A percentile compares a stretch with the other conserved stretches of the same genome.
Conservation (phyloP, 2,888 invertebrate genomes). For the Mystacides longicornis region DNA sequence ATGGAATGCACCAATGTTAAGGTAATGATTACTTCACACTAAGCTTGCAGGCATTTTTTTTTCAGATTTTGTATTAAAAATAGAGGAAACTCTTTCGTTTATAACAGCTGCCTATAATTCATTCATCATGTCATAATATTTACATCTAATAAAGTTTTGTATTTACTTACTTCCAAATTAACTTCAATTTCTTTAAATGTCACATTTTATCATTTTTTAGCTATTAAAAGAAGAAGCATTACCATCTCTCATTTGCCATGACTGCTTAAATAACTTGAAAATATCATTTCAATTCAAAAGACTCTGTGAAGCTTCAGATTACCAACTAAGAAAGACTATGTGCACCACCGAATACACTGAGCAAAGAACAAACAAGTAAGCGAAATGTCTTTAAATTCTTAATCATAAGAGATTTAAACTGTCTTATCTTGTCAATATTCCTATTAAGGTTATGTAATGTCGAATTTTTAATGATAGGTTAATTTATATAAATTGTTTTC, state of each 20-base stretch:
- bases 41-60: neutral
- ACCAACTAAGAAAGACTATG: slow-evolving; percentile 30
- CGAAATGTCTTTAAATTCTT: too few species aligned
- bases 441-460: too few species aligned
- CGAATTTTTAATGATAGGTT: too few species aligned
- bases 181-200: too few species aligned
- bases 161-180: neutral
- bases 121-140: neutral
- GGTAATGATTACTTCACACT: slow-evolving; percentile 5
- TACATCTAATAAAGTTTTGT: neutral
- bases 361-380: too few species aligned
- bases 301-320: slow-evolving; percentile 31
- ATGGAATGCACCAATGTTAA: slow-evolving; percentile 20
- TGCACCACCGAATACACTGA: too few species aligned
- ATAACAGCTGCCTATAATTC: neutral
- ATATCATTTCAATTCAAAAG: slow-evolving; percentile 33
- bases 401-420: too few species aligned
- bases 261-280: slow-evolving; percentile 31
- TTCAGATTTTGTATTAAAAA: neutral
- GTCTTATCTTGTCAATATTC: too few species aligned
- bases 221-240: slow-evolving; percentile 29
- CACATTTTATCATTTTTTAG: slow-evolving; percentile 22
- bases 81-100: neutral
- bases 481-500: too few species aligned
- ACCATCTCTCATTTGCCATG: slow-evolving; percentile 31